Evolutionary conservation across 1,140 invertebrate genomes (phyloP), one percentile per base, ranked within the genome.

Genomic region (Meteorus sp.): DNA sequence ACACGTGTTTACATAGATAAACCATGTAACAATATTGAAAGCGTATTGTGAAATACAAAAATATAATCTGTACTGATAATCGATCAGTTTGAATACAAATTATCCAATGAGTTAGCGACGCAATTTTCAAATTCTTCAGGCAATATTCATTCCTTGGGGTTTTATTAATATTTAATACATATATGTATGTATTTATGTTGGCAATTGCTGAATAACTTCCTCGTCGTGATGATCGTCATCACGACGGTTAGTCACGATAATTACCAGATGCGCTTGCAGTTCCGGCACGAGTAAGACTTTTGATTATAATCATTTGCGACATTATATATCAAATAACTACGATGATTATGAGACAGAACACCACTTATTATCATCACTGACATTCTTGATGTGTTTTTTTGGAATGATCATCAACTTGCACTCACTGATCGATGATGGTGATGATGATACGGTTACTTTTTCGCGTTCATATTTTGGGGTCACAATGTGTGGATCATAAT

Each of bases 231-330:
- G 23, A 52, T 19, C 3, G 22, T 58, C 20, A 31, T 51, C 33
- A 52, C 23, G 33, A 59, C 45, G 19, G 33, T 48, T 31, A 52
- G 23, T 51, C 23, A 52, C 47, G 39, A 52, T 59, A 59, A 59
- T 59, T 59, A 59, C 56, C 56, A 59, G 56, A 59, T 59, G 56
- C 29, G 37, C 45, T 58, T 35, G 22, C n/a, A n/a, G 29, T 59
- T 23, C 48, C 35, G 33, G 31, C 27, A 50, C 27, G 22, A 19
- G 27, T 13, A 33, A 52, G 25, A 7, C 17, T n/a, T 29, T 37
- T 35, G 19, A 39, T 27, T 29, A 44, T 35, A 19, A 44, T 35
- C 9, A 47, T 54, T 35, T 39, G 9, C 13, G 33, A 45, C 41
- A 44, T 56, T 11, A 25, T 17, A 13, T 20, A n/a, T 47, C 22